phyloP scores from a whole-genome alignment of 2,797 vertebrate species.

The Graptemys geographica region DNA sequence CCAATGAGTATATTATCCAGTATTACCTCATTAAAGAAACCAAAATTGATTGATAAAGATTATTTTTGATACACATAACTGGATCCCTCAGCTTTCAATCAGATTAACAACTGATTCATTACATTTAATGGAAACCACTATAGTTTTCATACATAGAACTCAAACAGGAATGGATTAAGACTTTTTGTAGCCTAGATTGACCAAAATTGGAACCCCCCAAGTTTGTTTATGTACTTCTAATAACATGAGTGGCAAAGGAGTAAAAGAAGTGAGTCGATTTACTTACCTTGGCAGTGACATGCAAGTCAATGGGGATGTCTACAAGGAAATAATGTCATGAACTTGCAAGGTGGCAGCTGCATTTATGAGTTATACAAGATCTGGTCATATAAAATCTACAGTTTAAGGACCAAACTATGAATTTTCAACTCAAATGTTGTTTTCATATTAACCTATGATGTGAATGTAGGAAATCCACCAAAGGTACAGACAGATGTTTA shows the following conservation, averaged over 20 bases:
- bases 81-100: conserved; percentile 51
- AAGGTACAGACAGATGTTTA: no score
- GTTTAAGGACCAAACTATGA: no score
- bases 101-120: conserved; percentile 59
- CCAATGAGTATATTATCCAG: conserved; percentile 42
- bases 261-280: no score
- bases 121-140: conserved; percentile 18
- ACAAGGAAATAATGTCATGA: no score
- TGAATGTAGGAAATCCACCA: no score
- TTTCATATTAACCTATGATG: no score
- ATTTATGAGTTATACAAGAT: no score
- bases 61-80: conserved; percentile 52
- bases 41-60: conserved; percentile 55
- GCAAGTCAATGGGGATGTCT: no score
- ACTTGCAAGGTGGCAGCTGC: no score
- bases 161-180: neutral
- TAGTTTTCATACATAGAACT: conserved; percentile 11
- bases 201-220: neutral
- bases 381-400: no score
- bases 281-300: no score
- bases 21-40: conserved; percentile 51
- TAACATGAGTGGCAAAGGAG: neutral
- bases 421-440: no score
- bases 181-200: neutral
- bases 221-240: neutral